These are phyloP conservation scores for Tokudaia muenninki DNA, from an alignment of 2,797 vertebrate genomes.

Conservation along the genomic window DNA sequence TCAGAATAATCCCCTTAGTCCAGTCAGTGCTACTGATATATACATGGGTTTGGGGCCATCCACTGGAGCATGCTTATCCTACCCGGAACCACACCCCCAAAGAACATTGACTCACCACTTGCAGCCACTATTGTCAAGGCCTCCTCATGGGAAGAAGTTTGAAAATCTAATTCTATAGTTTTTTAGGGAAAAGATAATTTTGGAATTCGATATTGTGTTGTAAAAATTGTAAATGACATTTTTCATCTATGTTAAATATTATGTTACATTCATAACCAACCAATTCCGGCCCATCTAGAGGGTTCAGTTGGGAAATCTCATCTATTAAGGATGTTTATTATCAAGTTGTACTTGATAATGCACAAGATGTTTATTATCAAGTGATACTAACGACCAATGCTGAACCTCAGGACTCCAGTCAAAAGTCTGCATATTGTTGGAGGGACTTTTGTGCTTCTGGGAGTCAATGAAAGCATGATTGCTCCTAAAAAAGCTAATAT, in stretches of 20 bases:
- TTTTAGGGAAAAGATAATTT: background rate
- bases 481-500: background rate
- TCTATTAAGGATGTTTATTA: background rate
- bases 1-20: background rate
- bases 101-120: background rate
- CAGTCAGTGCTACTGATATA: background rate
- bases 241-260: slow-evolving; percentile 22
- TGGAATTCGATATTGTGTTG: background rate
- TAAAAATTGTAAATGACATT: background rate
- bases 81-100: background rate
- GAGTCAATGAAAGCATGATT: background rate
- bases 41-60: background rate
- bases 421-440: background rate
- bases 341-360: background rate
- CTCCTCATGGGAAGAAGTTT: slow-evolving; percentile 6
- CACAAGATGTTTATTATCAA: background rate
- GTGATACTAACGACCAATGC: background rate
- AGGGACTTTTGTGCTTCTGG: background rate
- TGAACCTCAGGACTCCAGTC: background rate
- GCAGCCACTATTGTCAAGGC: background rate
- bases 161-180: slow-evolving; percentile 21
- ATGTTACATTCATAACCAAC: background rate
- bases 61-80: too few species aligned
- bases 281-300: background rate
- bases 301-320: background rate